These are phyloP conservation scores for Notarius quadriscutis DNA, from an alignment of 2,113 vertebrate species.

Conservation along the genomic window DNA sequence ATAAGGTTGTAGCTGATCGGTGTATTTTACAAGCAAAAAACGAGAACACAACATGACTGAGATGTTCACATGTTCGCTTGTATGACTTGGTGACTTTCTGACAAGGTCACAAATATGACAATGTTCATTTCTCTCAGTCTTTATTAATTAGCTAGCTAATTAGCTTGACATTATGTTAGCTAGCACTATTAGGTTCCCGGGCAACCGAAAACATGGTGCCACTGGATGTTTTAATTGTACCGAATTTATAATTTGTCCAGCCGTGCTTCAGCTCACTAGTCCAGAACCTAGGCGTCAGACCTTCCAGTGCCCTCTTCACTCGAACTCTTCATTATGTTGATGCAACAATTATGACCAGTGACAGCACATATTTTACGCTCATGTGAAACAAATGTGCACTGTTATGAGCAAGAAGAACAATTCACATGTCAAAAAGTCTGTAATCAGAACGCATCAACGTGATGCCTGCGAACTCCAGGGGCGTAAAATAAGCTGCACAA, in stretches of 20 bases:
- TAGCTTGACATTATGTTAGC: neutral
- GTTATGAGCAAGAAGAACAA: conserved; percentile 21
- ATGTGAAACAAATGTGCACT: conserved; percentile 17
- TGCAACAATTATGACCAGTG: neutral
- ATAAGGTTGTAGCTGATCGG: no score
- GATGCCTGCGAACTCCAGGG: conserved; percentile 31
- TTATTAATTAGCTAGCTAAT: neutral
- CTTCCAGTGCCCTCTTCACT: neutral
- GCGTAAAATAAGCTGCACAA: conserved; percentile 27
- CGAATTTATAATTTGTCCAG: neutral
- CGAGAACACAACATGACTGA: neutral
- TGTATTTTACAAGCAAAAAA: neutral
- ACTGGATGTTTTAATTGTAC: neutral
- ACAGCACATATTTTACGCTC: conserved; percentile 10
- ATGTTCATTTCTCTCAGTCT: neutral
- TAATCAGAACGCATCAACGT: conserved; percentile 45
- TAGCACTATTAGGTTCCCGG: neutral
- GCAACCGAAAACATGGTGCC: neutral
- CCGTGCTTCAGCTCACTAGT: conserved; percentile 12
- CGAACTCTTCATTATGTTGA: neutral
- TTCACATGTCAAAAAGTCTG: conserved; percentile 27
- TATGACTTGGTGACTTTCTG: neutral
- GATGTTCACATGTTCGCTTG: neutral
- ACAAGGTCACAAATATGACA: neutral
- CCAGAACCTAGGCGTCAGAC: neutral